Conservation (phyloP, 2,888 invertebrate species). For the Sphecodes monilicornis region DNA sequence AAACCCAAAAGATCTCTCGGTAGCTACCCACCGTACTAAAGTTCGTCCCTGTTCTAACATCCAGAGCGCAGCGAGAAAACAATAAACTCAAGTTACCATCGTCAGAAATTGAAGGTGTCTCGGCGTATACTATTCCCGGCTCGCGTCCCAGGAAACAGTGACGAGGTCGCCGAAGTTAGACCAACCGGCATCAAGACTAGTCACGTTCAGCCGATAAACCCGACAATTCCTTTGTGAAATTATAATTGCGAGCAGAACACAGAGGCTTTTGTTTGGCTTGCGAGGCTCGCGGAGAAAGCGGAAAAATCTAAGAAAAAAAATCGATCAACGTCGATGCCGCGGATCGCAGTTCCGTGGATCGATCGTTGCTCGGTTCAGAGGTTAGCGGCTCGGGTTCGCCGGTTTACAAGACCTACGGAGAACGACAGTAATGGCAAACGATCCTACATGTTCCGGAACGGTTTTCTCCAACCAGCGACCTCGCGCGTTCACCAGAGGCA, state of each 20-base stretch:
- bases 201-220: slow-evolving; percentile 21
- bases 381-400: slow-evolving; percentile 15
- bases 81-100: not conserved
- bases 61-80: not conserved
- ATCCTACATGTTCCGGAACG: slow-evolving; percentile 15
- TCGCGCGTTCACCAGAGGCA: not conserved
- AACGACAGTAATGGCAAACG: slow-evolving; percentile 40
- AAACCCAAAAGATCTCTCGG: no score
- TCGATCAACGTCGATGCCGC: not conserved
- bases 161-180: slow-evolving; percentile 20
- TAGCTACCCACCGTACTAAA: no score
- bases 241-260: slow-evolving; percentile 5
- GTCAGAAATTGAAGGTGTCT: not conserved
- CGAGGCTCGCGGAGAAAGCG: slow-evolving; percentile 8
- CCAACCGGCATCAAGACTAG: slow-evolving; percentile 2
- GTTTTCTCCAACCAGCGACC: not conserved
- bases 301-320: not conserved
- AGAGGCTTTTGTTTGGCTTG: not conserved
- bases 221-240: slow-evolving; percentile 13
- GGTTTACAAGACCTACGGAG: slow-evolving; percentile 3
- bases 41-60: no score
- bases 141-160: not conserved
- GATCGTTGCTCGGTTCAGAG: slow-evolving; percentile 14
- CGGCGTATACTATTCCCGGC: not conserved
- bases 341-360: slow-evolving; percentile 6